Base-by-base conservation (phyloP, 2,113 vertebrate genomes). In the Dipodomys ordii region DNA sequence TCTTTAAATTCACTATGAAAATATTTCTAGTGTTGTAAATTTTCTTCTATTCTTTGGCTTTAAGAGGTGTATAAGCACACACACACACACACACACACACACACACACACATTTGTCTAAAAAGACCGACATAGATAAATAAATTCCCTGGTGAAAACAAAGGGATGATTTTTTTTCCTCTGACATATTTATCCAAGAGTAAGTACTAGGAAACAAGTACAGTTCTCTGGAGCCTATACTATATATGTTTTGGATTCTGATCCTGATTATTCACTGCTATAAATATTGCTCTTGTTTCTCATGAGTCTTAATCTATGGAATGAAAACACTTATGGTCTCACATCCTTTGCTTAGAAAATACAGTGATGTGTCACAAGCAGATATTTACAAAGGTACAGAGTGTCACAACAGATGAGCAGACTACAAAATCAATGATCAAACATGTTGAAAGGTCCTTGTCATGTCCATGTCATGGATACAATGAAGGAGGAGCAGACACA, bases 91-190 rank as follows among this genome's bases (percentile, higher is more conserved):
- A 57, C 53, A 57, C 53, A 57, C 53, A 57, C 53, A 57, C 53
- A 57, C 15, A 18, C 53, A 57, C 53, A 57, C 53, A 57, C 53
- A 57, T 72, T 10, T 27, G 18, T 68, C 23, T 78, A 22, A 83
- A 90, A 94, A 68, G 35, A 74, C 30, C 86, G 8, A 92, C 77
- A 28, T 53, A 71, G 81, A 74, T 18, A 91, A 77, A 91, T 32
- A 84, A 18, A 85, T 76, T 72, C 9, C 76, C 27, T 79, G 35
- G 57, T 87, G 28, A 68, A 86, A 95, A 60, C 13, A 32, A 78
- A 67, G 73, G 18, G 60, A 46, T 90, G 85, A 93, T 13, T 46
- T 81, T 95, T 95, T 39, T 23, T 64, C 15, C 28, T 80, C 25
- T 64, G 44, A 32, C 60, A 81, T 30, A 65, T n/a, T 83, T 82